Conservation (phyloP, 2,113 vertebrate genomes). For the Condylura cristata region DNA sequence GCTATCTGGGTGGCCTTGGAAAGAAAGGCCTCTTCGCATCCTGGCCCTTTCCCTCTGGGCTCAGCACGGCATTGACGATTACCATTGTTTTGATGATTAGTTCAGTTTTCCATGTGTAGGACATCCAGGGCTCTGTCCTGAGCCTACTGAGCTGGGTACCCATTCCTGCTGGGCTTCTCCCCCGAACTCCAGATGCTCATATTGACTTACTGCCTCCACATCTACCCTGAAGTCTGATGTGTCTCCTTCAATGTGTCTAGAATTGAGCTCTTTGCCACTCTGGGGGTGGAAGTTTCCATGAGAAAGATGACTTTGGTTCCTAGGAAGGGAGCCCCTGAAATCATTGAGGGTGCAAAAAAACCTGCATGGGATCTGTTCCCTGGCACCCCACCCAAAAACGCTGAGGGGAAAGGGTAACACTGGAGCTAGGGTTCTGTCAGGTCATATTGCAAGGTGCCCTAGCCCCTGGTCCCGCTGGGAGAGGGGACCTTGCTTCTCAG, state of each 20-base stretch:
- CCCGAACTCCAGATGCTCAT: rapidly evolving
- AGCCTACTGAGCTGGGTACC: not conserved
- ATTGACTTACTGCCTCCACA: rapidly evolving
- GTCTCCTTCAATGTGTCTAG: rapidly evolving
- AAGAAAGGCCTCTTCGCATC: not conserved
- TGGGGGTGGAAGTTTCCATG: rapidly evolving
- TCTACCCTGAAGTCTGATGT: not conserved
- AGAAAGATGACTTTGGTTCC: not conserved
- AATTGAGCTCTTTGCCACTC: not conserved
- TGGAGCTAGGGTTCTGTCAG: rapidly evolving
- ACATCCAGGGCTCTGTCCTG: not conserved
- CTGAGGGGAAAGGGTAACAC: not conserved
- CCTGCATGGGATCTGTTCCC: not conserved
- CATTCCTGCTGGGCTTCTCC: not conserved
- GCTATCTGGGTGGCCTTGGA: not conserved
- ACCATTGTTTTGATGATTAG: rapidly evolving
- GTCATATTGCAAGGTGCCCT: rapidly evolving
- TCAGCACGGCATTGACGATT: rapidly evolving
- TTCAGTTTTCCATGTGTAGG: not conserved
- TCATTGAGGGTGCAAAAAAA: not conserved
- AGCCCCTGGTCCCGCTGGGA: not conserved
- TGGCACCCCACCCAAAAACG: rapidly evolving
- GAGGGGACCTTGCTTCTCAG: not conserved
- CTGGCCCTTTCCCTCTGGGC: not conserved
- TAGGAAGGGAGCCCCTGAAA: not conserved